Evolutionary conservation across 2,888 invertebrate genomes (phyloP), one percentile per base, ranked within the genome.

Genomic region (Athalia cordata): DNA sequence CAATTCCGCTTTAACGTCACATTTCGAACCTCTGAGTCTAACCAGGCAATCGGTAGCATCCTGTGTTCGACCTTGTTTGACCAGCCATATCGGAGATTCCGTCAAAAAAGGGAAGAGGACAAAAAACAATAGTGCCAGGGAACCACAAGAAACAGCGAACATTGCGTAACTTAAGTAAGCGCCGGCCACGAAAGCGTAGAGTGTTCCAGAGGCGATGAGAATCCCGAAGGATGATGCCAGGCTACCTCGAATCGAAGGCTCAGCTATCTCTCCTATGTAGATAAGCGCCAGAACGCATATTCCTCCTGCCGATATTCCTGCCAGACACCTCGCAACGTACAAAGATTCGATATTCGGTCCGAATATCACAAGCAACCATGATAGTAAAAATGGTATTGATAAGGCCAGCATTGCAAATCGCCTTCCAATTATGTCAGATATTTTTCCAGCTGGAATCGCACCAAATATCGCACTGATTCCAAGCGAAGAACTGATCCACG

Each of bases 201-300:
- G 87, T 29, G 92, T 92, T 0, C 93, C 93, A 3, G 91, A 81
- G 1, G 88, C 86, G 67, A 87, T 85, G 64, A 88, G 91, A 87
- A 93, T 86, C 80, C 93, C 92, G 78, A 92, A 91, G 79, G 87
- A 87, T 4, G 92, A 89, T 0, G 92, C 92, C 1, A 93, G 85
- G n/a, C 91, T 89, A 1, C 92, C 93, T 9, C 93, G 87, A 52
- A 91, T 87, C 15, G 90, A 89, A 5, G 91, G 88, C 15, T 92
- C 91, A 2, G 92, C 90, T 5, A 92, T 91, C 83, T 93, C 93
- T 3, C 90, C 90, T 75, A 92, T 89, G 84, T 92, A 93, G 65
- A 92, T 90, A 0, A 92, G 92, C 2, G 90, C 90, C 29, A 91
- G 87, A 1, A 92, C 91, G n/a, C 91, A 87, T 4, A 86, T 85